Percentiles rank a stretch among this genome's conserved stretches.
Evolutionary conservation across 2,113 vertebrate genomes (phyloP).

Genomic region (Trochalopteron elliotii): DNA sequence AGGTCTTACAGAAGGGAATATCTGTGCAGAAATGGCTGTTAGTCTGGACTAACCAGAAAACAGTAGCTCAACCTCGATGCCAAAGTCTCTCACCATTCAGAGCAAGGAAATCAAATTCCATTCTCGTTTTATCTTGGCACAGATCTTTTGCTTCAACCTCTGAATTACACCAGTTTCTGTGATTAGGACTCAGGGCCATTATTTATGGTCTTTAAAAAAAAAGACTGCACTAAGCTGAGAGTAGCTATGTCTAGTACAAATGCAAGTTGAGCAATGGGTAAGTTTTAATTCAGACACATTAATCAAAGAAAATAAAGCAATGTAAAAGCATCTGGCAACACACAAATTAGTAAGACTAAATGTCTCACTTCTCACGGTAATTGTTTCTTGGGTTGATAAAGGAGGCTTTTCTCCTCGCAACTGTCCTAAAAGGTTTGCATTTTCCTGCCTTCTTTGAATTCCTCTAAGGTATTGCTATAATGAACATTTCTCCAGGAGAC

Average conservation of each 20-base stretch:
- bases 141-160: not conserved
- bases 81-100: not conserved
- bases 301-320: not conserved
- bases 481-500: not conserved
- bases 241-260: not conserved
- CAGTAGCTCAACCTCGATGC: not conserved
- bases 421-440: not conserved
- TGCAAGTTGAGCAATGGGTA: not conserved
- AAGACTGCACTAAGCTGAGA: not conserved
- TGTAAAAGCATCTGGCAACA: not conserved
- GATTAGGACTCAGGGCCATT: not conserved
- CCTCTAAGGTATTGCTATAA: not conserved
- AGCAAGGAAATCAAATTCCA: not conserved
- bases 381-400: not conserved
- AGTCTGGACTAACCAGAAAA: not conserved
- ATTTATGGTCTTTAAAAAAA: not conserved
- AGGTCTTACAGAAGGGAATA: not conserved
- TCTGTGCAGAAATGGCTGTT: not conserved
- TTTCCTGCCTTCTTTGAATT: not conserved
- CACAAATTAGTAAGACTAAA: not conserved
- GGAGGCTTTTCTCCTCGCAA: not conserved
- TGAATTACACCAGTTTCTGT: not conserved
- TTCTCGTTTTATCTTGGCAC: not conserved
- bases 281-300: not conserved
- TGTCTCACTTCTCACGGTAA: not conserved